Evolutionary conservation across 2,888 invertebrate species (phyloP).

Genomic region (Lycia hirtaria): DNA sequence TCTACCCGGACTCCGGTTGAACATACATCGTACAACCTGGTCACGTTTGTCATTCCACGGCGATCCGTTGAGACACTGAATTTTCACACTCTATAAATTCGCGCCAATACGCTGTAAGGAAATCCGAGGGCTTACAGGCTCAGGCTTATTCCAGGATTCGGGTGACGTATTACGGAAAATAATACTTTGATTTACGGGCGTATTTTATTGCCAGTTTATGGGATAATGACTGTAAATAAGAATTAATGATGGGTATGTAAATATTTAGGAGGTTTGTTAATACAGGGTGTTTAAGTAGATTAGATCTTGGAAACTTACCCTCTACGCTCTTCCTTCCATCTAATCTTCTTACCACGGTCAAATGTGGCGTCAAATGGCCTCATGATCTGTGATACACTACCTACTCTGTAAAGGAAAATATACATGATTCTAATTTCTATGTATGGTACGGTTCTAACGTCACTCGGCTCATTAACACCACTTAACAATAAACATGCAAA

Average conservation of each 20-base stretch:
- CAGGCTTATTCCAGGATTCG: constrained; percentile 46
- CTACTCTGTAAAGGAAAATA: too few species aligned
- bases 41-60: constrained; percentile 77
- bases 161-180: constrained; percentile 48
- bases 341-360: too few species aligned
- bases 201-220: constrained; percentile 18
- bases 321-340: too few species aligned
- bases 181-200: constrained; percentile 40
- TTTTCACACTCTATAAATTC: constrained; percentile 80
- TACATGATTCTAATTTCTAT: too few species aligned
- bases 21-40: constrained; percentile 42
- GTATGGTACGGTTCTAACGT: too few species aligned
- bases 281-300: too few species aligned
- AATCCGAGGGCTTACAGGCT: constrained; percentile 58
- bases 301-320: too few species aligned
- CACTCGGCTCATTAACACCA: too few species aligned
- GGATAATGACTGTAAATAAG: constrained; percentile 25
- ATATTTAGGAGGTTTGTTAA: not conserved
- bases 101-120: constrained; percentile 61
- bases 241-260: constrained; percentile 22
- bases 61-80: constrained; percentile 66
- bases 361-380: too few species aligned
- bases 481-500: too few species aligned
- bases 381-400: too few species aligned
- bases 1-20: constrained; percentile 30